Evolutionary conservation across 2,888 invertebrate species (phyloP).

Genomic region (Shargacucullia verbasci): DNA sequence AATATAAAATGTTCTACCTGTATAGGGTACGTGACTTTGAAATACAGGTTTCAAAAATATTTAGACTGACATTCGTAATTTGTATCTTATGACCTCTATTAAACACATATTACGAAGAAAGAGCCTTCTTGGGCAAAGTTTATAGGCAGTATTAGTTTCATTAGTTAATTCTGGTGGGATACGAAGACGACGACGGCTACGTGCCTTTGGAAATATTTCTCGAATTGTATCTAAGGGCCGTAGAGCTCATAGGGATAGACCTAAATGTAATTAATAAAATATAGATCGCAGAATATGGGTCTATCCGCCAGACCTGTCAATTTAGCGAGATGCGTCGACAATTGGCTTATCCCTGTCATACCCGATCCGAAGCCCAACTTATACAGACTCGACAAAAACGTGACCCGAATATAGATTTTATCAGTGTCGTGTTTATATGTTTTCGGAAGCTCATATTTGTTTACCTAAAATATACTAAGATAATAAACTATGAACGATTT

Average conservation of each 20-base stretch:
- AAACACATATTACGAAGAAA: constrained; percentile 11
- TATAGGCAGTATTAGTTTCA: constrained; percentile 10
- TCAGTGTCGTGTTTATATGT: constrained; percentile 15
- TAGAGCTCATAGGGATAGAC: constrained; percentile 10
- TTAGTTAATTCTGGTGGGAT: constrained; percentile 24
- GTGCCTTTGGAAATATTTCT: not conserved
- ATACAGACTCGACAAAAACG: constrained; percentile 66
- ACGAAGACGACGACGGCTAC: too few species aligned
- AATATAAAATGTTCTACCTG: constrained; percentile 22
- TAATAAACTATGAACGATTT: not conserved
- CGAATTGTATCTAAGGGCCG: too few species aligned
- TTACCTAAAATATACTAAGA: constrained; percentile 5
- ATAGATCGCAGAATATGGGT: constrained; percentile 47
- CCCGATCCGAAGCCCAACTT: constrained; percentile 61
- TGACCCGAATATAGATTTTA: constrained; percentile 60
- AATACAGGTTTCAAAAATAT: constrained; percentile 38
- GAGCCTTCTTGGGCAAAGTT: constrained; percentile 22
- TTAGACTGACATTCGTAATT: constrained; percentile 7
- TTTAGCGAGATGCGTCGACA: constrained; percentile 59
- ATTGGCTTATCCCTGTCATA: constrained; percentile 69
- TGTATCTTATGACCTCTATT: constrained; percentile 13
- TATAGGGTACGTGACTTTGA: constrained; percentile 25
- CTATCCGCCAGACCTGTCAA: constrained; percentile 58
- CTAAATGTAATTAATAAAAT: constrained; percentile 51
- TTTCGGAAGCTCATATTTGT: constrained; percentile 22